Evolutionary conservation across 2,888 invertebrate genomes (phyloP).

Genomic region (Oeneis ivallda): DNA sequence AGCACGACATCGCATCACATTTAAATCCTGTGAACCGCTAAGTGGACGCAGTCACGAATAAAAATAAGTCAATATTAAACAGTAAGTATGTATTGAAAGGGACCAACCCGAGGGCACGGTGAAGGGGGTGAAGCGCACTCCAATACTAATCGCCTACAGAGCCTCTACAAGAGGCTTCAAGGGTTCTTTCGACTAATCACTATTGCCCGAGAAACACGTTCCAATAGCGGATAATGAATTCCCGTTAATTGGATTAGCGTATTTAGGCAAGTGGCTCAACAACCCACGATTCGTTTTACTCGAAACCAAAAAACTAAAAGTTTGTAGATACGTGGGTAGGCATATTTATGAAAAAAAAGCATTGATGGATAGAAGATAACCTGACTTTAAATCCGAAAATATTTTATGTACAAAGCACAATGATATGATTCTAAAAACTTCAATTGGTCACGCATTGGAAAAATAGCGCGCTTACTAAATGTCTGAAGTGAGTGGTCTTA

Average conservation of each 20-base stretch:
- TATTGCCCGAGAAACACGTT: constrained; percentile 36
- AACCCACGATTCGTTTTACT: constrained; percentile 6
- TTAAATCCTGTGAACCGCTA: too few relatives aligned
- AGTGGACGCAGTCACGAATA: not conserved
- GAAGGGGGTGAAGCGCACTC: constrained; percentile 35
- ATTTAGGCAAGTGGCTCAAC: constrained; percentile 15
- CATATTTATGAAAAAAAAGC: too few relatives aligned
- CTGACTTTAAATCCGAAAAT: too few relatives aligned
- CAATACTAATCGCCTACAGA: constrained; percentile 36
- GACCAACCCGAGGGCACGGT: constrained; percentile 19
- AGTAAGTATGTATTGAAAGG: constrained; percentile 28
- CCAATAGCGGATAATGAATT: constrained; percentile 32
- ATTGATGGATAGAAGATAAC: too few relatives aligned
- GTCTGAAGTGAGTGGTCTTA: too few relatives aligned
- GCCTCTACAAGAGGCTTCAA: constrained; percentile 31
- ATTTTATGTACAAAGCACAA: too few relatives aligned
- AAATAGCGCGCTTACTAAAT: too few relatives aligned
- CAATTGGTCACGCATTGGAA: too few relatives aligned
- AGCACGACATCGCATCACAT: too few relatives aligned
- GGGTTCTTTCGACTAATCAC: constrained; percentile 35
- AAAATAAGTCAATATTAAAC: constrained; percentile 29
- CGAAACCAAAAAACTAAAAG: not conserved
- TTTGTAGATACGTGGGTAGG: not conserved
- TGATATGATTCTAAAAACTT: too few relatives aligned
- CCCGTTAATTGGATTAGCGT: constrained; percentile 33